phyloP scores from a whole-genome alignment of 2,888 invertebrate species.

The Parnassius glacialis region DNA sequence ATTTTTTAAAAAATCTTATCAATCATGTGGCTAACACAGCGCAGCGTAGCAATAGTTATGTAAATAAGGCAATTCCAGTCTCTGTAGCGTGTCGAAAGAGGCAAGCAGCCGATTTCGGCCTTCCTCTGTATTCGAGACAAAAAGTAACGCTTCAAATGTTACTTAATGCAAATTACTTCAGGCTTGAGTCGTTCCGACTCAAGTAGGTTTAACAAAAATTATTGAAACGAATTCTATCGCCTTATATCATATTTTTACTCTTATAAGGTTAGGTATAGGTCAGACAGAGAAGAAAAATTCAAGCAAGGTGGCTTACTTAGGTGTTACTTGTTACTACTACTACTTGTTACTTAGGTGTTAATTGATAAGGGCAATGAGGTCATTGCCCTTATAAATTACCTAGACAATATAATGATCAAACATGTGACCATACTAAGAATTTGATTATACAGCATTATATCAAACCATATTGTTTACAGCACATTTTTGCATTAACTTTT shows the following conservation, averaged over 20 bases:
- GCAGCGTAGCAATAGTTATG: conserved; percentile 9
- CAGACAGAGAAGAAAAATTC: too few relatives aligned
- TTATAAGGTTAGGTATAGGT: too few relatives aligned
- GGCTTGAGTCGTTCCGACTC: conserved; percentile 13
- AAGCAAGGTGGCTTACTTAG: too few relatives aligned
- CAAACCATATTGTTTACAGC: too few relatives aligned
- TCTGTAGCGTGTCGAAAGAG: conserved; percentile 16
- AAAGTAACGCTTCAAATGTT: conserved; percentile 8
- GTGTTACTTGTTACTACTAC: too few relatives aligned
- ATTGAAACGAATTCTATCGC: conserved; percentile 4
- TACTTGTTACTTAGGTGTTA: too few relatives aligned
- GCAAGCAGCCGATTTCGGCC: conserved; percentile 22
- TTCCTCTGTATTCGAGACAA: conserved; percentile 14
- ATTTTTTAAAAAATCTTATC: neutral
- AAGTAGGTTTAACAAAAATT: conserved; percentile 4
- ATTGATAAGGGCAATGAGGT: too few relatives aligned
- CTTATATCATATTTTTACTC: neutral
- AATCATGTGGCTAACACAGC: conserved; percentile 9
- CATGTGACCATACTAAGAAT: too few relatives aligned
- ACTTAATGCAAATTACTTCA: conserved; percentile 24
- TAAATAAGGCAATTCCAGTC: conserved; percentile 15
- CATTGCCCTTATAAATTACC: too few relatives aligned
- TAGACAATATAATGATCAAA: too few relatives aligned
- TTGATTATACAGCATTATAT: too few relatives aligned
- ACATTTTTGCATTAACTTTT: too few relatives aligned